Percentiles rank a stretch among this genome's conserved stretches.
These are phyloP conservation scores for Acleris emargana DNA, from an alignment of 2,888 invertebrate genomes.

Conservation along the genomic window DNA sequence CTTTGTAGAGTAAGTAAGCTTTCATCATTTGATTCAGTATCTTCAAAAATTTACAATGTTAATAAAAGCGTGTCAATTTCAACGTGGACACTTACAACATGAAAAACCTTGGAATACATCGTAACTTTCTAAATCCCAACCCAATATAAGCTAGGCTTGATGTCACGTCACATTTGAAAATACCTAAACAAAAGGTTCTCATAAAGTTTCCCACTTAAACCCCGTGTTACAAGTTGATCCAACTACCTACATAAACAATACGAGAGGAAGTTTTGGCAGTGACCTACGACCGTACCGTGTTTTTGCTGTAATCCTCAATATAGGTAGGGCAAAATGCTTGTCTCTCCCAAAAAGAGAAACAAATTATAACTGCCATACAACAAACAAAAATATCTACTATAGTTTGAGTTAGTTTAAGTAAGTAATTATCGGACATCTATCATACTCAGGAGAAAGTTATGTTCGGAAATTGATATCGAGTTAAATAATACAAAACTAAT, in stretches of 20 bases:
- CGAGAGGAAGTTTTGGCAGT: slow-evolving; percentile 57
- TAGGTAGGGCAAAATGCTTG: slow-evolving; percentile 42
- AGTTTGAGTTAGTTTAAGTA: slow-evolving; percentile 9
- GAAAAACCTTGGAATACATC: too few relatives aligned
- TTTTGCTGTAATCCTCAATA: slow-evolving; percentile 48
- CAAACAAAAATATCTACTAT: slow-evolving; percentile 19
- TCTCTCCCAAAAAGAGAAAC: slow-evolving; percentile 27
- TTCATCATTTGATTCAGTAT: too few relatives aligned
- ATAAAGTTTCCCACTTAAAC: slow-evolving; percentile 61
- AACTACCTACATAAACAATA: slow-evolving; percentile 64
- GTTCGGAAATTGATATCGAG: not conserved
- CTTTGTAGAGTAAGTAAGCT: too few relatives aligned
- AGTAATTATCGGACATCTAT: not conserved
- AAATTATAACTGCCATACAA: slow-evolving; percentile 34
- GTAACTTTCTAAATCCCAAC: not conserved
- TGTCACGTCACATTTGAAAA: slow-evolving; percentile 10
- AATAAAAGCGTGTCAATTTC: too few relatives aligned
- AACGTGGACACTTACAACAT: too few relatives aligned
- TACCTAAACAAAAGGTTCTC: slow-evolving; percentile 28
- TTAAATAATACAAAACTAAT: too few relatives aligned
- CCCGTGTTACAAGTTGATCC: slow-evolving; percentile 54
- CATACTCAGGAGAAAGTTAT: not conserved
- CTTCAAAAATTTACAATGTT: too few relatives aligned
- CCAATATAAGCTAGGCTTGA: slow-evolving; percentile 2
- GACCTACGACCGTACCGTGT: slow-evolving; percentile 49